These are phyloP conservation scores for Babyrousa celebensis DNA, from an alignment of 2,797 vertebrate genomes.

Conservation along the genomic window DNA sequence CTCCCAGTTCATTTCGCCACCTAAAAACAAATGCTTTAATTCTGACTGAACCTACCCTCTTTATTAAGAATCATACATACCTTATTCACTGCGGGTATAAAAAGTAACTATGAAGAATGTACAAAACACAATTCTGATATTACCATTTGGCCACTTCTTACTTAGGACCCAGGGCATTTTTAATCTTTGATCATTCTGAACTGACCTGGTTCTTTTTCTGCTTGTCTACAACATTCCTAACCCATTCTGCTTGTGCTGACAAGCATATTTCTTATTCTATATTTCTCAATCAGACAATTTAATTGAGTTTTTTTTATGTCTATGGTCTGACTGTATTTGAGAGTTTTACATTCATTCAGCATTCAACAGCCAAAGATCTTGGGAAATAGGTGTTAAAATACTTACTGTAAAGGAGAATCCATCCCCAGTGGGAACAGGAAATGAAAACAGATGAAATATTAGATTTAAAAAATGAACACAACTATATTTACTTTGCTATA, in stretches of 20 bases:
- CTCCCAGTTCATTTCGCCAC: neutral
- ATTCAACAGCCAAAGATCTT: neutral
- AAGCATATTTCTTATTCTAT: neutral
- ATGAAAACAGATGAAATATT: neutral
- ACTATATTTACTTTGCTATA: neutral
- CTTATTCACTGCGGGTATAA: neutral
- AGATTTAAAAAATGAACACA: neutral
- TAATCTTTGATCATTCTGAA: neutral
- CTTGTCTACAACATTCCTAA: neutral
- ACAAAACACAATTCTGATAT: neutral
- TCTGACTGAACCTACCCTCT: neutral
- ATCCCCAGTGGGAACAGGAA: neutral
- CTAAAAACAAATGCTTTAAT: slow-evolving; percentile 30
- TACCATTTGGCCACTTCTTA: neutral
- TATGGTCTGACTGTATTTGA: neutral
- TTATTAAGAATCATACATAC: neutral
- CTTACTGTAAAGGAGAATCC: neutral
- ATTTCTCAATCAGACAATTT: neutral
- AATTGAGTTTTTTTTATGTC: neutral
- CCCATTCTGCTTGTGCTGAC: neutral
- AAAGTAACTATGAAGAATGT: neutral
- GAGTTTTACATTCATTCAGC: neutral
- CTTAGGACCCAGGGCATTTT: neutral
- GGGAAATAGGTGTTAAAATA: neutral
- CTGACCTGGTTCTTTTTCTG: neutral